Base-by-base conservation (phyloP, 35 echinoderm and acorn worm species). In the Nesometra sesokonis region DNA sequence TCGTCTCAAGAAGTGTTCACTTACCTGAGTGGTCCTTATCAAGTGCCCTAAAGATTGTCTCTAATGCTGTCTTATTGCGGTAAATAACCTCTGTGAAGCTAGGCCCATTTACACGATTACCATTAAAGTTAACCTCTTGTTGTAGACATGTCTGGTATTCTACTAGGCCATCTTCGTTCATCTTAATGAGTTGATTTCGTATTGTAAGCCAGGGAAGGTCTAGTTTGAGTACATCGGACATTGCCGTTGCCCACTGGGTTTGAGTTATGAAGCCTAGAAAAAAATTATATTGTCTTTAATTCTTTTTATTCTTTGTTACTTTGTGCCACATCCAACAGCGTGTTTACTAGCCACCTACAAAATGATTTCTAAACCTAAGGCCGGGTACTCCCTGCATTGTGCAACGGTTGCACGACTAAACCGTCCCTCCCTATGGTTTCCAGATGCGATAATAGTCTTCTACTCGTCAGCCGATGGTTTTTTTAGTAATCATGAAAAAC, bases 11-110 rank as follows among this genome's bases (percentile, higher is more conserved):
- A n/a, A n/a, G n/a, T n/a, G n/a, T 39, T 7, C 27, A 57, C 77
- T 34, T 46, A 98, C 95, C 95, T 85, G 95, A 98, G 82, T 98
- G 92, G 47, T 98, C 95, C 78, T 92, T 98, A 82, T 98, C 95
- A 76, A 98, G 91, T 17, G 89, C 84, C 43, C 95, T 94, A 47
- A 98, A 98, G 79, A 98, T 98, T 5, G 95, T 98, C 88, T 98
- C 95, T 79, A 98, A 82, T 35, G 89, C 47, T 79, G 80, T 94
- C 85, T 88, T 98, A 87, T 98, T 91, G 1, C 92, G 77, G 86
- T 98, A 98, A 29, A 98, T 80, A 0, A 90, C 89, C 79, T 98
- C 95, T 36, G 95, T 98, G n/a, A 98, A 80, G 34, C 95, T 93
- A 19, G 92, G 95, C 36, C 92, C 92, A 11, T 85, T 34, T 0